Evolutionary conservation across 1,140 invertebrate species (phyloP), one percentile per base, ranked within the genome.

Genomic region (Solenopsis fugax): DNA sequence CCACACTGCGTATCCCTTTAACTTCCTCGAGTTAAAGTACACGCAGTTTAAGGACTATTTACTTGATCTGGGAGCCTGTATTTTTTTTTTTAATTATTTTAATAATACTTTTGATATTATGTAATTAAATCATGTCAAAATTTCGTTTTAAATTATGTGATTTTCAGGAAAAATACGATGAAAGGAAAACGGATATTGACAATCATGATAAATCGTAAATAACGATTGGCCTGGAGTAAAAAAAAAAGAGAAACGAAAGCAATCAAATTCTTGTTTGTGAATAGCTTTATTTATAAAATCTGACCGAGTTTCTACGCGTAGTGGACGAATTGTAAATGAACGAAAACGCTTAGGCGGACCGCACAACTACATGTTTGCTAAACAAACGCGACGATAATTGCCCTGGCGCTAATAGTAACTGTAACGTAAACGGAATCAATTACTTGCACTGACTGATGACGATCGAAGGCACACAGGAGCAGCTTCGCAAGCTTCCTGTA

Each of bases 1-100:
- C 95, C 95, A 95, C 95, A 95, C 93, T 94, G 91, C 82, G 89
- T 93, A 92, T 91, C 91, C 89, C 92, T 92, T 93, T 82, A 88
- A 84, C 84, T 89, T 88, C 86, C 76, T 89, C 76, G 54, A 84
- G 80, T 84, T 58, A 16, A 84, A 84, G 34, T 48, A 73, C 69
- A 12, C n/a, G 41, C 69, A 34, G 24, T 50, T 29, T 29, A 54
- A 71, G 24, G 12, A 76, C 50, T 87, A 62, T 37, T 37, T 60
- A 52, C 29, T 21, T 37, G 21, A 54, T 9, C 16, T 85, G 21
- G 13, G 3, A 52, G 18, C 5, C 2, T 18, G 3, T 69, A 29
- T 29, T 29, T 29, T 29, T 29, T 65, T 48, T 21, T 77, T 13
- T 18, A 9, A 13, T 34, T 18, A 41, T 29, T 54, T 29, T 2